Conservation (phyloP, 2,797 vertebrate genomes). For the Rhynchotus rufescens region DNA sequence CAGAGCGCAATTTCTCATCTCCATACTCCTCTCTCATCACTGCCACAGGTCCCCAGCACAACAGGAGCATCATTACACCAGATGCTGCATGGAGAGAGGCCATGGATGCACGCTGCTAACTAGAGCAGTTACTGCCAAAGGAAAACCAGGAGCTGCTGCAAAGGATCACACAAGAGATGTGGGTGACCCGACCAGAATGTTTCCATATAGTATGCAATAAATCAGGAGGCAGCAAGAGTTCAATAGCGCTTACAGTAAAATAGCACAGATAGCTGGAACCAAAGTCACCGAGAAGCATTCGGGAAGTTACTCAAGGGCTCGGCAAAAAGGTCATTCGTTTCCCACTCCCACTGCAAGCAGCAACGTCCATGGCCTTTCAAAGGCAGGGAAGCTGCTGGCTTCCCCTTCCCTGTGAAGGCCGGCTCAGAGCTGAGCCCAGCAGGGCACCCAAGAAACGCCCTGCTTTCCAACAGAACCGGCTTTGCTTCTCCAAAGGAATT, state of each 20-base stretch:
- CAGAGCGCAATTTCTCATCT: not conserved
- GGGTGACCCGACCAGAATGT: not conserved
- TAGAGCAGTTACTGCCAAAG: not conserved
- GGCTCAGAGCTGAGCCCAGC: not conserved
- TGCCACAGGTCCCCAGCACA: not conserved
- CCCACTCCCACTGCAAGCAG: not conserved
- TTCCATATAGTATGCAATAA: not conserved
- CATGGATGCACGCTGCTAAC: not conserved
- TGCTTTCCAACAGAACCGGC: not conserved
- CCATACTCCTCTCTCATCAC: not conserved
- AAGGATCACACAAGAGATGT: not conserved
- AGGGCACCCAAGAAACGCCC: not conserved
- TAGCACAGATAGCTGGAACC: not conserved
- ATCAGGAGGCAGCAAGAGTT: not conserved
- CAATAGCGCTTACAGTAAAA: not conserved
- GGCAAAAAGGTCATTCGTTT: not conserved
- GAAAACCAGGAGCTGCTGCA: not conserved
- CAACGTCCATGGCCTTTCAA: not conserved
- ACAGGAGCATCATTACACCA: not conserved
- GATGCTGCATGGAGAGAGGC: not conserved
- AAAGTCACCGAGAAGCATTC: accelerated
- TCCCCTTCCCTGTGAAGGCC: not conserved
- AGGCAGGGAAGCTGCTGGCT: not conserved
- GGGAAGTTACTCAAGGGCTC: not conserved
- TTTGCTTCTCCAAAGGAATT: not conserved